Conservation (phyloP, 1,140 invertebrate species). For the Drosophila teissieri region DNA sequence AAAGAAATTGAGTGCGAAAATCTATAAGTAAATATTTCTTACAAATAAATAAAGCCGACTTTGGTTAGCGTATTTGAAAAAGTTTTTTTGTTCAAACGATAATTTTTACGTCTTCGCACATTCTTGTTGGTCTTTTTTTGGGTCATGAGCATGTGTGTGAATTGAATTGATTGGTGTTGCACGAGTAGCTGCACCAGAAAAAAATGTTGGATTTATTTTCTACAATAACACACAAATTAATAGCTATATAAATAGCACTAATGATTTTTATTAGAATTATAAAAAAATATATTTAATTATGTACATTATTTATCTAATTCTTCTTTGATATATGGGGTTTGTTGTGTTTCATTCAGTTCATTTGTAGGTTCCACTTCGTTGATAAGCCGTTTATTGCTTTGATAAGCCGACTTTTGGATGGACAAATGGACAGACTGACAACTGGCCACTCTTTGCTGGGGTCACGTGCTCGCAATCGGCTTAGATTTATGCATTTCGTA, state of each 20-base stretch:
- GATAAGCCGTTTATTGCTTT: conserved; percentile 69
- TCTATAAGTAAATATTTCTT: too few species aligned
- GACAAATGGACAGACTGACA: background rate
- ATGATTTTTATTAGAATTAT: background rate
- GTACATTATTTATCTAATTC: too few species aligned
- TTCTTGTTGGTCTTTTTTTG: conserved; percentile 34
- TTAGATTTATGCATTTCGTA: conserved; percentile 60
- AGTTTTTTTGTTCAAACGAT: conserved; percentile 18
- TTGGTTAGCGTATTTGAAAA: conserved; percentile 21
- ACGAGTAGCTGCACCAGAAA: background rate
- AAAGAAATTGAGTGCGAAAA: too few species aligned
- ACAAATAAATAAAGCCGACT: background rate
- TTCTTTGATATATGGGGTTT: too few species aligned
- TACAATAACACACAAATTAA: too few species aligned
- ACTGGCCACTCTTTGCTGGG: conserved; percentile 11
- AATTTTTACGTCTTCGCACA: conserved; percentile 66
- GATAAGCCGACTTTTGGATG: conserved; percentile 19
- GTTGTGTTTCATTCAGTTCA: too few species aligned
- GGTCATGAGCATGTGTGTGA: conserved; percentile 54
- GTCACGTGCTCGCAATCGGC: conserved; percentile 47
- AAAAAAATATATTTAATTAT: too few species aligned
- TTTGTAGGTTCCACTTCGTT: conserved; percentile 9
- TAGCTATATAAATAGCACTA: too few species aligned
- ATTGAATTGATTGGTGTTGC: conserved; percentile 38
- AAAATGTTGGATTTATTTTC: background rate